These are phyloP conservation scores for Vimba vimba DNA, from an alignment of 2,113 vertebrate species.

Conservation along the genomic window DNA sequence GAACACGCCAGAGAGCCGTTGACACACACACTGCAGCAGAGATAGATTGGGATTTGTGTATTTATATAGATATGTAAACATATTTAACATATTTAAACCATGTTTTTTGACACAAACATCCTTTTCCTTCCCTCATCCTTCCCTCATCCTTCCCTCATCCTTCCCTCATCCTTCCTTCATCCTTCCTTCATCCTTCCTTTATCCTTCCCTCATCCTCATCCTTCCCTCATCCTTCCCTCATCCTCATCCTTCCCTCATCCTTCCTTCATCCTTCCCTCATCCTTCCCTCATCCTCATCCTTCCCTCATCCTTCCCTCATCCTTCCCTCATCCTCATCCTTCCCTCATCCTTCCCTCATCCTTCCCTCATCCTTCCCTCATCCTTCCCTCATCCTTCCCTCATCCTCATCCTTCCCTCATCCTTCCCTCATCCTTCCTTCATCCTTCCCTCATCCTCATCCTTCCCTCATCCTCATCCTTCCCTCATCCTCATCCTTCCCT, in stretches of 20 bases:
- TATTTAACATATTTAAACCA: too few relatives aligned
- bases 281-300: neutral
- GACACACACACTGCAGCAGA: constrained; percentile 77
- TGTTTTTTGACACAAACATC: neutral
- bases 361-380: too few relatives aligned
- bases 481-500: neutral
- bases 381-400: too few relatives aligned
- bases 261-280: too few relatives aligned
- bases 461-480: neutral
- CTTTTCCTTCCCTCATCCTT: too few relatives aligned
- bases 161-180: too few relatives aligned
- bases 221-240: neutral
- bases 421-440: too few relatives aligned
- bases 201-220: neutral
- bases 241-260: neutral
- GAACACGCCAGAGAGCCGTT: constrained; percentile 81
- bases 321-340: neutral
- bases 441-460: neutral
- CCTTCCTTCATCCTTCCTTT: too few relatives aligned
- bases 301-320: too few relatives aligned
- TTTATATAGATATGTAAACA: too few relatives aligned
- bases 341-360: too few relatives aligned
- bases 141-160: too few relatives aligned
- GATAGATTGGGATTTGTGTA: neutral
- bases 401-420: neutral